Percentiles rank a stretch among this genome's conserved stretches.
Evolutionary conservation across 1,140 invertebrate genomes (phyloP).

Genomic region (Eurosta solidaginis): DNA sequence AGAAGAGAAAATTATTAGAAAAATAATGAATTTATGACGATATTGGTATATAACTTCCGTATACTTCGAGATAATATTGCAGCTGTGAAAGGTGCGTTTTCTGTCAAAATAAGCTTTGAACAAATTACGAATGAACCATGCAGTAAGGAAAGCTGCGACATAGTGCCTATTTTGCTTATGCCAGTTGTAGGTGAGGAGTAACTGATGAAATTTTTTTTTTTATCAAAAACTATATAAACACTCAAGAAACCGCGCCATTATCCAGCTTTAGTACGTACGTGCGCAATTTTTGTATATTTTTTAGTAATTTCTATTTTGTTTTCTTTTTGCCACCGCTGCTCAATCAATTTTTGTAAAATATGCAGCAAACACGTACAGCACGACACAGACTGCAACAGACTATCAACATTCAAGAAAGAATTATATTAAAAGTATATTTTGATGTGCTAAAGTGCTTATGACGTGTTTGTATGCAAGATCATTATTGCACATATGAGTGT

Average conservation of each 20-base stretch:
- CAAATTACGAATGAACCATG: neutral
- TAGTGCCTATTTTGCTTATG: no score
- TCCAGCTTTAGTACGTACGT: neutral
- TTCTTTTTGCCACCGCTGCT: conserved; percentile 39
- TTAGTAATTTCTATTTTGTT: neutral
- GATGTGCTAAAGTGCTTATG: neutral
- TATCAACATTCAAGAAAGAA: conserved; percentile 24
- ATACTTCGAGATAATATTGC: no score
- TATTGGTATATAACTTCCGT: no score
- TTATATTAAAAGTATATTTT: neutral
- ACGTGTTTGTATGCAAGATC: neutral
- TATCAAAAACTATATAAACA: no score
- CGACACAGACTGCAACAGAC: neutral
- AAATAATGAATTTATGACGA: no score
- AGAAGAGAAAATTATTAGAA: no score
- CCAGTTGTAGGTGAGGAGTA: no score
- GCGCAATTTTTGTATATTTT: neutral
- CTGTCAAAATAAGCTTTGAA: neutral
- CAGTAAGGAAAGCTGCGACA: neutral
- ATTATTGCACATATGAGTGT: neutral
- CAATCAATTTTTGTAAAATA: conserved; percentile 52
- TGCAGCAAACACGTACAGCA: conserved; percentile 21
- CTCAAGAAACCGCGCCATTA: no score
- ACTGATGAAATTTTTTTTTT: no score
- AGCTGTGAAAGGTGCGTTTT: neutral